Conservation (phyloP, 2,888 invertebrate genomes). For the Drosophila ezoana region DNA sequence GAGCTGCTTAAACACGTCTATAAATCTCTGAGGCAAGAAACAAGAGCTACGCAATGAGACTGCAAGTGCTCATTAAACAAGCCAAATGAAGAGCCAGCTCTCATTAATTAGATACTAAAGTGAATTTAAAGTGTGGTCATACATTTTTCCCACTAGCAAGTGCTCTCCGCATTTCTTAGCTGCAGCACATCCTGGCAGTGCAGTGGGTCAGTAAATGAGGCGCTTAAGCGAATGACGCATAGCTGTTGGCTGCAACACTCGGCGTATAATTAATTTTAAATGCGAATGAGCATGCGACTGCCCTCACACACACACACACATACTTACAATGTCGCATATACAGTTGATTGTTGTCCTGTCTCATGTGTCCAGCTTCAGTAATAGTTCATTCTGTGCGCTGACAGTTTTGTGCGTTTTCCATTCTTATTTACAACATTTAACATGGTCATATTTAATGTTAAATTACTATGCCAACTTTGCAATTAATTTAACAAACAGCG, state of each 20-base stretch:
- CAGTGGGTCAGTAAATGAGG: conserved; percentile 55
- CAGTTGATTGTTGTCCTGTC: conserved; percentile 17
- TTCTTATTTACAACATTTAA: conserved; percentile 50
- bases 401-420: conserved; percentile 57
- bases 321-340: conserved; percentile 30
- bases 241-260: conserved; percentile 63
- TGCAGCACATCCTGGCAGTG: conserved; percentile 7
- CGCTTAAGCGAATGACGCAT: conserved; percentile 65
- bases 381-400: conserved; percentile 24
- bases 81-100: conserved; percentile 40
- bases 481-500: conserved; percentile 54
- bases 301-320: conserved; percentile 1
- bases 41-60: not conserved
- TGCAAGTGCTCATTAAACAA: conserved; percentile 20
- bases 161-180: conserved; percentile 12
- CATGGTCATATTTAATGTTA: conserved; percentile 65
- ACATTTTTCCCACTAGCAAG: conserved; percentile 26
- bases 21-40: not conserved
- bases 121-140: conserved; percentile 23
- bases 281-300: conserved; percentile 38
- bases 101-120: conserved; percentile 62
- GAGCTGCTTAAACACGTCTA: conserved; percentile 8
- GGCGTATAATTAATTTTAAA: conserved; percentile 77
- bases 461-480: conserved; percentile 64
- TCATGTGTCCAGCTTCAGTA: conserved; percentile 5